Evolutionary conservation across 2,888 invertebrate species (phyloP).

Genomic region (Sminthurinus aureus): DNA sequence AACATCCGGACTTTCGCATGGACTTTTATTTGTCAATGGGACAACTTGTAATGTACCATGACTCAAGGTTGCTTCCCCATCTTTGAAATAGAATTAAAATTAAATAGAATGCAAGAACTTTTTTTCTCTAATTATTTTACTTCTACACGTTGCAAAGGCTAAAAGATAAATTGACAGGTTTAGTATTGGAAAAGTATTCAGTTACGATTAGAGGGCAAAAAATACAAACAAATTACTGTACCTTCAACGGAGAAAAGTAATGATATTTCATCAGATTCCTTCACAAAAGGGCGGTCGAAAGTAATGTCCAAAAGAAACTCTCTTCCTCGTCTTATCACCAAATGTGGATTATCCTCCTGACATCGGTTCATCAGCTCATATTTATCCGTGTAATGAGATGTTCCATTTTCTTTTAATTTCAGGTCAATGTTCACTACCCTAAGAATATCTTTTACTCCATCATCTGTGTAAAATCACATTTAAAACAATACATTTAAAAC

Average conservation of each 20-base stretch:
- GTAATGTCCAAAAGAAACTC: slow-evolving; percentile 76
- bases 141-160: too few relatives aligned
- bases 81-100: slow-evolving; percentile 63
- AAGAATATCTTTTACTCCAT: slow-evolving; percentile 66
- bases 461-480: slow-evolving; percentile 21
- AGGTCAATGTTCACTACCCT: slow-evolving; percentile 78
- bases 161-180: too few relatives aligned
- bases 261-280: slow-evolving; percentile 78
- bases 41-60: slow-evolving; percentile 80
- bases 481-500: not conserved
- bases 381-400: slow-evolving; percentile 78
- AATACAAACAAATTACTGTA: slow-evolving; percentile 60
- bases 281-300: slow-evolving; percentile 78
- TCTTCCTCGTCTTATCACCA: slow-evolving; percentile 85
- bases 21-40: slow-evolving; percentile 71
- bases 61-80: slow-evolving; percentile 80
- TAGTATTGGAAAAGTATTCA: too few relatives aligned
- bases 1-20: slow-evolving; percentile 69
- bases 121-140: not conserved
- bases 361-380: slow-evolving; percentile 75
- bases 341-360: slow-evolving; percentile 66
- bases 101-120: not conserved
- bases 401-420: slow-evolving; percentile 76
- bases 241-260: slow-evolving; percentile 83
- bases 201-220: too few relatives aligned